phyloP scores from a whole-genome alignment of 2,888 invertebrate genomes.

The Gasteruption jaculator region DNA sequence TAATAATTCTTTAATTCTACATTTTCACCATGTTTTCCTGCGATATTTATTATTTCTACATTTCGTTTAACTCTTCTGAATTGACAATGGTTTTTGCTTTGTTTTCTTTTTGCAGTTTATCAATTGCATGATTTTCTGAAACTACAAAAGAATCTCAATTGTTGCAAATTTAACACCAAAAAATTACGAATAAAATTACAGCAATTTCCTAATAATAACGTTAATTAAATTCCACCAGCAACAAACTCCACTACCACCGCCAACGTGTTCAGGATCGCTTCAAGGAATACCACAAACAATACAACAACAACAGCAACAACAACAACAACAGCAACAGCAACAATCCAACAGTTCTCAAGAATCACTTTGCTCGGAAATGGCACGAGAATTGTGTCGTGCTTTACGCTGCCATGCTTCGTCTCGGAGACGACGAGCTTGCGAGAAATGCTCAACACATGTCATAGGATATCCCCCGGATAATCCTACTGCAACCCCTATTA shows the following conservation, averaged over 20 bases:
- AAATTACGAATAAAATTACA: too few relatives aligned
- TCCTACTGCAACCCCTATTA: conserved; percentile 51
- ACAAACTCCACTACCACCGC: conserved; percentile 36
- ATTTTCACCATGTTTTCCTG: too few relatives aligned
- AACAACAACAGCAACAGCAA: conserved; percentile 28
- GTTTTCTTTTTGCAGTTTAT: too few relatives aligned
- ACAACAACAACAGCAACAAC: conserved; percentile 45
- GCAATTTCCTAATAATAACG: too few relatives aligned
- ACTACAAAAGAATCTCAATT: too few relatives aligned
- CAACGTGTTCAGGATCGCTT: conserved; percentile 43
- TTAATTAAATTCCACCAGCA: too few relatives aligned
- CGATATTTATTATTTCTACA: too few relatives aligned
- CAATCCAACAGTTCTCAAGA: conserved; percentile 52
- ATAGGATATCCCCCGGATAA: conserved; percentile 52
- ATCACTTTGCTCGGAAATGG: conserved; percentile 76
- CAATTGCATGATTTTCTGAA: too few relatives aligned
- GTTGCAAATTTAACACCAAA: too few relatives aligned
- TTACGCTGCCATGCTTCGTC: conserved; percentile 62
- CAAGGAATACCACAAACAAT: conserved; percentile 50
- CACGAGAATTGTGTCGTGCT: conserved; percentile 67
- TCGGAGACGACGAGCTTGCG: conserved; percentile 64
- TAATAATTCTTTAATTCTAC: too few relatives aligned
- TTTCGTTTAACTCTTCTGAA: too few relatives aligned
- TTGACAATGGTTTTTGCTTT: too few relatives aligned
- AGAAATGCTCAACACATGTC: conserved; percentile 54